Conservation (phyloP, 2,113 vertebrate genomes). For the Periophthalmodon schlosseri region DNA sequence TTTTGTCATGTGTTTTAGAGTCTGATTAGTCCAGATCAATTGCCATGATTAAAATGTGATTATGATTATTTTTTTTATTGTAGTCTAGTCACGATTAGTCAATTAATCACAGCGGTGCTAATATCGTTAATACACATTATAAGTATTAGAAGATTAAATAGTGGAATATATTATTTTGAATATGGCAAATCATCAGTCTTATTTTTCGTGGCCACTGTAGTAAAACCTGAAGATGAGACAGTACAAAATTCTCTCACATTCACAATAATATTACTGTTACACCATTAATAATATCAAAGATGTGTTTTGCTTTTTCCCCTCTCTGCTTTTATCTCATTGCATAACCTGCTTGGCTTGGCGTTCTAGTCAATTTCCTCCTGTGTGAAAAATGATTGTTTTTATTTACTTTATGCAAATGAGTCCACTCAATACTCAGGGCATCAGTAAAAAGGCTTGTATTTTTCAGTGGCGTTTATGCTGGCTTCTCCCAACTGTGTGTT, state of each 20-base stretch:
- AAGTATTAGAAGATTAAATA: not conserved
- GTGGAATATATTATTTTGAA: not conserved
- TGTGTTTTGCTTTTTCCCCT: not conserved
- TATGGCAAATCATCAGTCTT: not conserved
- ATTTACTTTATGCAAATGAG: constrained; percentile 68
- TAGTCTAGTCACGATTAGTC: too few species aligned
- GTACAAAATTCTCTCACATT: not conserved
- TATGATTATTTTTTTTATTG: too few species aligned
- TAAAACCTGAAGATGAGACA: not conserved
- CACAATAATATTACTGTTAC: not conserved
- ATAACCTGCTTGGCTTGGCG: constrained; percentile 63
- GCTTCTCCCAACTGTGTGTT: constrained; percentile 40
- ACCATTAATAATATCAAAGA: constrained; percentile 13
- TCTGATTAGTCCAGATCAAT: too few species aligned
- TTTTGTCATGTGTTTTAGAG: too few species aligned
- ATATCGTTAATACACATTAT: not conserved
- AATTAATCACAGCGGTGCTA: too few species aligned
- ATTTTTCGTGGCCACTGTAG: not conserved
- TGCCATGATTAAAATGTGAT: too few species aligned
- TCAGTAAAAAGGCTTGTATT: constrained; percentile 37
- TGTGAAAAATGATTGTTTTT: constrained; percentile 55
- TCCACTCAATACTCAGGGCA: constrained; percentile 38
- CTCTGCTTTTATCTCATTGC: constrained; percentile 54
- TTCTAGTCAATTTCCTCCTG: constrained; percentile 61
- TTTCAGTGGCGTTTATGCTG: constrained; percentile 40